Conservation (phyloP, 2,113 vertebrate genomes). For the Egretta garzetta region DNA sequence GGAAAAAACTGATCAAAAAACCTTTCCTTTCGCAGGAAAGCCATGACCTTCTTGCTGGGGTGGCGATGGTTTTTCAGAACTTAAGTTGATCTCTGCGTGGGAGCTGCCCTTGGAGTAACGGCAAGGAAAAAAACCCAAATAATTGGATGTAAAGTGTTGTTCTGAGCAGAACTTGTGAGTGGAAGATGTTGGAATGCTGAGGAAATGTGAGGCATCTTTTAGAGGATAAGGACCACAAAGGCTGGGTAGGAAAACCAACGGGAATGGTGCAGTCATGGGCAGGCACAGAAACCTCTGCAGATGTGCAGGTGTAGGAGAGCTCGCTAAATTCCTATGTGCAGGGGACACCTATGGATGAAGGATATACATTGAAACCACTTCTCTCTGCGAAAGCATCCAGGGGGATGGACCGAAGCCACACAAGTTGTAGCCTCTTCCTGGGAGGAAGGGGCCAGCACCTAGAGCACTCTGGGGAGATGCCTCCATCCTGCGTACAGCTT, state of each 20-base stretch:
- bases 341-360: neutral
- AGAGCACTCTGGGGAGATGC: too few species aligned
- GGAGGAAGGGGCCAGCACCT: too few species aligned
- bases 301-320: neutral
- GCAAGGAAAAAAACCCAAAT: neutral
- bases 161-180: neutral
- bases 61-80: neutral
- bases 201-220: neutral
- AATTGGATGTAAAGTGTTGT: neutral
- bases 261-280: accelerated
- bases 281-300: neutral
- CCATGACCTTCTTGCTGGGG: neutral
- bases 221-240: neutral
- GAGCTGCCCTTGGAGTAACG: neutral
- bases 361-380: accelerated
- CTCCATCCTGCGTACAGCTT: neutral
- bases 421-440: neutral
- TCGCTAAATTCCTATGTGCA: neutral
- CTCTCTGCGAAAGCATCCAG: neutral
- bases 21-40: neutral
- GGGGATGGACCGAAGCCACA: neutral
- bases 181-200: neutral
- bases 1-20: neutral
- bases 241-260: neutral
- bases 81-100: neutral